These are phyloP conservation scores for Heliconius cydno DNA, from an alignment of 2,888 invertebrate species.

Conservation along the genomic window DNA sequence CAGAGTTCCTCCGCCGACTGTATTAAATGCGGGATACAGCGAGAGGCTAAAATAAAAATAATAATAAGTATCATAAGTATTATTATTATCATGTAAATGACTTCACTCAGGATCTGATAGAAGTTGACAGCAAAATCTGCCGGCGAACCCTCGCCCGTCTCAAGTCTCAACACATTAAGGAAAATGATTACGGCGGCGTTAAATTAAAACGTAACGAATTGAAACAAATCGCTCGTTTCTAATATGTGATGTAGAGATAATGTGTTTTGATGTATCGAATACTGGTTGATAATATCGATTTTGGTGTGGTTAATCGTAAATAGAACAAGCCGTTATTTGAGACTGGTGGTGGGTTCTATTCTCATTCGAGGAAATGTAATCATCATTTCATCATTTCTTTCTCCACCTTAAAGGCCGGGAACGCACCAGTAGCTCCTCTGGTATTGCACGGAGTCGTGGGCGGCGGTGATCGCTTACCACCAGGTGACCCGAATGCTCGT, in stretches of 20 bases:
- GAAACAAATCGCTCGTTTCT: constrained; percentile 39
- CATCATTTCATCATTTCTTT: not conserved
- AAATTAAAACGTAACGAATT: constrained; percentile 47
- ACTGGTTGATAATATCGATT: not conserved
- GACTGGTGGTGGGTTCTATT: not conserved
- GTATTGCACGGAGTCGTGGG: too few relatives aligned
- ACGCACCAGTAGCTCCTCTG: too few relatives aligned
- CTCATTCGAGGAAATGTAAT: not conserved
- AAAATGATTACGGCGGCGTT: constrained; percentile 40
- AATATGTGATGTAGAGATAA: constrained; percentile 18
- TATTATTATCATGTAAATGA: too few relatives aligned
- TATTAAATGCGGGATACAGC: too few relatives aligned
- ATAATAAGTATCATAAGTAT: too few relatives aligned
- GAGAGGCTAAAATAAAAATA: too few relatives aligned
- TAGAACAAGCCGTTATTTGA: not conserved
- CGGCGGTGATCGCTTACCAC: too few relatives aligned
- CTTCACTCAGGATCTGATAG: not conserved
- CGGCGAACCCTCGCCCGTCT: not conserved
- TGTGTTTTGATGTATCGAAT: not conserved
- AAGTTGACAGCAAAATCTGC: not conserved
- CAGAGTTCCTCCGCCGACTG: too few relatives aligned
- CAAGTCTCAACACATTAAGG: constrained; percentile 23
- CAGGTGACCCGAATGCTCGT: too few relatives aligned
- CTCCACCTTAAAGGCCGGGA: too few relatives aligned
- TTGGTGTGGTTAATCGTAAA: not conserved